Conservation (phyloP, 2,888 invertebrate genomes). For the Zootermopsis nevadensis region DNA sequence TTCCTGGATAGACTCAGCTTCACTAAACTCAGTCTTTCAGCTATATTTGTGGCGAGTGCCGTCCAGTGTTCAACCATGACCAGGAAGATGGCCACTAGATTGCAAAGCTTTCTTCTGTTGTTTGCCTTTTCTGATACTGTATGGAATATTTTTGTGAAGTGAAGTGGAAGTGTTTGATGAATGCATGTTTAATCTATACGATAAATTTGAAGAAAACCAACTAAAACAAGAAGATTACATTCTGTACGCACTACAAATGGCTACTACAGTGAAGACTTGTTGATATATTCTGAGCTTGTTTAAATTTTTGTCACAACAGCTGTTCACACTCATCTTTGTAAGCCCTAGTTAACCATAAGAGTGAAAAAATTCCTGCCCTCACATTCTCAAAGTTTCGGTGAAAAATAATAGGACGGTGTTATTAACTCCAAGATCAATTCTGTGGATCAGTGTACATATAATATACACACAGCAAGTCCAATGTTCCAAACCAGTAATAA, state of each 20-base stretch:
- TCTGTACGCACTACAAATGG: background rate
- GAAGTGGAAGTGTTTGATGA: background rate
- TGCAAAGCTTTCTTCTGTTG: slow-evolving; percentile 26
- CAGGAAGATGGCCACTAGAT: slow-evolving; percentile 37
- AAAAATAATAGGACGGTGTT: background rate
- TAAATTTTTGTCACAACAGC: background rate
- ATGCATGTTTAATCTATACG: background rate
- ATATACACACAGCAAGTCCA: background rate
- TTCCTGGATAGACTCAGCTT: background rate
- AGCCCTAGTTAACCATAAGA: background rate
- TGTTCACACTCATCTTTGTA: background rate
- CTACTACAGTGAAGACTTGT: background rate
- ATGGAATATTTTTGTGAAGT: background rate
- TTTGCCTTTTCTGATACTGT: slow-evolving; percentile 5
- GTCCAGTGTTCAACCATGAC: slow-evolving; percentile 37
- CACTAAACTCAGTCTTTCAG: slow-evolving; percentile 28
- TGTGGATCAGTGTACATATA: background rate
- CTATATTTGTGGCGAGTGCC: slow-evolving; percentile 30
- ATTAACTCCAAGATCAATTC: background rate
- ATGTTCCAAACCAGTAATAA: background rate
- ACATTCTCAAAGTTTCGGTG: background rate
- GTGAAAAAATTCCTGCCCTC: background rate
- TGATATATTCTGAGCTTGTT: background rate
- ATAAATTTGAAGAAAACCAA: background rate
- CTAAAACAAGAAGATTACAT: background rate